phyloP scores from a whole-genome alignment of 2,113 vertebrate genomes.

The Aphyosemion australe region DNA sequence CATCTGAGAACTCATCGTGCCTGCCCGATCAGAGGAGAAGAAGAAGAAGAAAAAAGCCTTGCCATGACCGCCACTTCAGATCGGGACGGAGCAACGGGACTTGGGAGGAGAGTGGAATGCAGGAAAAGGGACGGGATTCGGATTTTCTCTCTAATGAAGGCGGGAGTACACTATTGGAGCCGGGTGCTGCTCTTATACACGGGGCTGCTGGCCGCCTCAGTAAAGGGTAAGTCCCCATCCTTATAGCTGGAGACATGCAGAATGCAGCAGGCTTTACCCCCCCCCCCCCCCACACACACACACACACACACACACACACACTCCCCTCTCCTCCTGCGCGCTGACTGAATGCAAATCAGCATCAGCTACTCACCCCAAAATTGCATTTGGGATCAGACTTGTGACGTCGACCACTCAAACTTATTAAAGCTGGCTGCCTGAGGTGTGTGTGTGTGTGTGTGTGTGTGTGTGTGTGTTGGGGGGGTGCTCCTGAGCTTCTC shows the following conservation, averaged over 20 bases:
- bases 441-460: neutral
- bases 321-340: constrained; percentile 15
- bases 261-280: constrained; percentile 63
- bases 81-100: constrained; percentile 76
- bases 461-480: too few relatives aligned
- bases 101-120: constrained; percentile 77
- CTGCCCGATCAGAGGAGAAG: constrained; percentile 51
- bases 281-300: constrained; percentile 39
- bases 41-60: constrained; percentile 37
- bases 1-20: constrained; percentile 77
- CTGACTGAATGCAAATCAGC: constrained; percentile 67
- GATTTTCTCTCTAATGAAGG: constrained; percentile 84
- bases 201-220: constrained; percentile 88
- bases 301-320: constrained; percentile 26
- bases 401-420: constrained; percentile 49
- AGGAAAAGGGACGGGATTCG: constrained; percentile 80
- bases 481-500: constrained; percentile 15
- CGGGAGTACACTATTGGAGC: constrained; percentile 86
- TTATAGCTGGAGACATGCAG: constrained; percentile 48
- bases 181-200: constrained; percentile 88
- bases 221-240: constrained; percentile 84
- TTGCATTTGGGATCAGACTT: constrained; percentile 48
- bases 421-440: constrained; percentile 50
- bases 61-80: constrained; percentile 85
- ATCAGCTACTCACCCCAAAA: constrained; percentile 46